Evolutionary conservation across 2,888 invertebrate species (phyloP).

Genomic region (Gryllus longicercus): DNA sequence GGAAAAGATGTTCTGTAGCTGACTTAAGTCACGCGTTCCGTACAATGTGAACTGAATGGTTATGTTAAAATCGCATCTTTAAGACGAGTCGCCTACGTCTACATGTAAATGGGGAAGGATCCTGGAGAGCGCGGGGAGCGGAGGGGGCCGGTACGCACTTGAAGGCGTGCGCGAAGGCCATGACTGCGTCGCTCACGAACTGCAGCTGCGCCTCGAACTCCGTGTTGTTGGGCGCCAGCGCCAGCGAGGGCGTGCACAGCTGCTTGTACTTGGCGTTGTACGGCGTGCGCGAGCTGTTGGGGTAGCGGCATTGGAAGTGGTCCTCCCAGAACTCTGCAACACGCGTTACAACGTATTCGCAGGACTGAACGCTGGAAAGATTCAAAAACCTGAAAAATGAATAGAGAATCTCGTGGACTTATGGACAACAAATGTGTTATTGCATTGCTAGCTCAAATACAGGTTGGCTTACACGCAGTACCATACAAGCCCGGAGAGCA

Average conservation of each 20-base stretch:
- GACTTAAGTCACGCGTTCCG: no score
- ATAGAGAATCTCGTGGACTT: neutral
- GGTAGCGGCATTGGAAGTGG: slow-evolving; percentile 85
- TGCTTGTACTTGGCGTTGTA: slow-evolving; percentile 71
- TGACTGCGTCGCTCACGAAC: slow-evolving; percentile 93
- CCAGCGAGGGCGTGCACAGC: slow-evolving; percentile 74
- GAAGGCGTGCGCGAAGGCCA: slow-evolving; percentile 90
- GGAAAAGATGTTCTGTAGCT: neutral
- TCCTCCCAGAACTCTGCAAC: slow-evolving; percentile 89
- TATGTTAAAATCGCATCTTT: no score
- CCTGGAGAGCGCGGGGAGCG: no score
- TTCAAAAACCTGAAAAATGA: neutral
- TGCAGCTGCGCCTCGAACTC: slow-evolving; percentile 91
- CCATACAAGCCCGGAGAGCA: no score
- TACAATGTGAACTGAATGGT: no score
- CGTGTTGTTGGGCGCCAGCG: slow-evolving; percentile 69
- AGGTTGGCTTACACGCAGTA: no score
- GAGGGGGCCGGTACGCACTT: slow-evolving; percentile 52
- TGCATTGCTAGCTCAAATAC: no score
- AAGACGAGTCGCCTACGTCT: no score
- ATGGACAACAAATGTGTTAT: no score
- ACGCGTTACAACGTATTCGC: no score
- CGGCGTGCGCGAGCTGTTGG: slow-evolving; percentile 74
- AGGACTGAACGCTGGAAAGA: neutral
- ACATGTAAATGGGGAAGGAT: no score